Base-by-base conservation (phyloP, 2,113 vertebrate genomes). In the Caranx ignobilis region DNA sequence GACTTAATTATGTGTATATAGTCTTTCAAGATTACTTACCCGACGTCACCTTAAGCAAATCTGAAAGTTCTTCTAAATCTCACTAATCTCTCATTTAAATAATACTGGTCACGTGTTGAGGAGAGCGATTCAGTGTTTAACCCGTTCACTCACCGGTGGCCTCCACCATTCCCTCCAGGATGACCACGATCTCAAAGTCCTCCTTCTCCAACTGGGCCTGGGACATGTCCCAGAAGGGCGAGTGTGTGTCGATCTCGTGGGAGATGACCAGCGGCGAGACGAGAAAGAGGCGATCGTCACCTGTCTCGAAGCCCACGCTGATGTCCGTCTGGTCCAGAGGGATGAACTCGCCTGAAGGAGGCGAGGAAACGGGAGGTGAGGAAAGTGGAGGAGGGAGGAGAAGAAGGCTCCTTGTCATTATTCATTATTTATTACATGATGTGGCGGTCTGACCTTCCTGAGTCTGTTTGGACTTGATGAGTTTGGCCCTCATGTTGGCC, bases 381-480 rank as follows among this genome's bases (percentile, higher is more conserved):
- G 11, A 56, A 63, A 67, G 26, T 26, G 26, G 26, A 31, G 10
- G 15, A 1, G 3, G 19, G 18, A 35, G 31, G 57, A 21, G 57
- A 18, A 26, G 26, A 26, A 26, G 26, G 26, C 26, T 26, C 26
- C 26, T 26, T 1, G 26, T 26, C 26, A 26, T 26, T 26, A 26
- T 26, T 26, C 26, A 26, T 26, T 26, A 26, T 26, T 26, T 26
- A 26, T 26, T 26, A 1, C 26, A 26, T 26, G 26, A 1, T 26
- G 26, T 26, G 2, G 10, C 21, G 7, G 15, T 12, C 83, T 82
- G 31, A 95, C 95, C 95, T 85, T 96, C 95, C 75, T 95, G 95
- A 4, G 95, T 96, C 94, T 96, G 95, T 74, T 96, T 96, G 87
- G 95, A 95, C 81, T 95, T 95, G 87, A 95, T 95, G 78, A 96